phyloP scores from a whole-genome alignment of 1,140 invertebrate genomes.

The Araneus ventricosus region DNA sequence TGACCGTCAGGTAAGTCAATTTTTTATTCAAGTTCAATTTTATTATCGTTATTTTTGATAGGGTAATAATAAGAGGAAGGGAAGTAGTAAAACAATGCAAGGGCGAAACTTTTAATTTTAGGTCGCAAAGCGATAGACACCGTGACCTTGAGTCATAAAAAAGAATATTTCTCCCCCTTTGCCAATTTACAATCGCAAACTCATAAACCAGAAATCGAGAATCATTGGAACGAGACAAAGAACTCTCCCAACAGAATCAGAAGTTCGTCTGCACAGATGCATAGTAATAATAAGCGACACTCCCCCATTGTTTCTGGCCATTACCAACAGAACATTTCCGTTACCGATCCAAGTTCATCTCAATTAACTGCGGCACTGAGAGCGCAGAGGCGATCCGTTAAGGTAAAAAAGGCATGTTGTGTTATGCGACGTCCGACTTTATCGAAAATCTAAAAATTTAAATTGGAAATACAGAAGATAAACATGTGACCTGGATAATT shows the following conservation, averaged over 20 bases:
- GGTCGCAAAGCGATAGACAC: not conserved
- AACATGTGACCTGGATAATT: conserved; percentile 4
- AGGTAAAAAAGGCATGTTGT: not conserved
- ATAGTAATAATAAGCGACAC: not conserved
- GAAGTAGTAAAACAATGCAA: too few relatives aligned
- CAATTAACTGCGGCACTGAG: not conserved
- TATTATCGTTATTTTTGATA: too few relatives aligned
- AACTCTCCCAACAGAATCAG: not conserved
- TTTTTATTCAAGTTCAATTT: too few relatives aligned
- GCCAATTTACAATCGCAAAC: not conserved
- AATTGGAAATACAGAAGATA: not conserved
- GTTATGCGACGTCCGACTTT: not conserved
- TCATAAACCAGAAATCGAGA: not conserved
- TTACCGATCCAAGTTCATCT: conserved; percentile 26
- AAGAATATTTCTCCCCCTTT: too few relatives aligned
- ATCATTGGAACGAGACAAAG: not conserved
- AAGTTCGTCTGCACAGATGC: not conserved
- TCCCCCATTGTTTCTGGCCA: not conserved
- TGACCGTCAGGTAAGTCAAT: too few relatives aligned
- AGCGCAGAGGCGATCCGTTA: not conserved
- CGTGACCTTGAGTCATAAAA: not conserved
- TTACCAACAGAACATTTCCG: not conserved
- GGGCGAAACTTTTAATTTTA: not conserved
- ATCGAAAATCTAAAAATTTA: conserved; percentile 39
- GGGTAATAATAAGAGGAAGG: too few relatives aligned